phyloP scores from a whole-genome alignment of 2,888 invertebrate species.

The Torymus tubicola region DNA sequence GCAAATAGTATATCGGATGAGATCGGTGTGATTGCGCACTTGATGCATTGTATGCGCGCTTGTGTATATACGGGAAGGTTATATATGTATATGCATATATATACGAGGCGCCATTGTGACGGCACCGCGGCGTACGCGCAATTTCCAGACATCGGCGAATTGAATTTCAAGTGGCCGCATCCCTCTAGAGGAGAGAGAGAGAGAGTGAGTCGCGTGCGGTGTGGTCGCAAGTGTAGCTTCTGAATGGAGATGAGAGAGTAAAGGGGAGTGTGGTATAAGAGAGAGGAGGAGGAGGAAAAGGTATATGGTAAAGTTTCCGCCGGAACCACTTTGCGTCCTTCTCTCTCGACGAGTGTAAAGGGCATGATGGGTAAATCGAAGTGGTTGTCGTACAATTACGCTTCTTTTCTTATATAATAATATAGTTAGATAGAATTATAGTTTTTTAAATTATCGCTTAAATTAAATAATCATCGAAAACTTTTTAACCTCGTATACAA shows the following conservation, averaged over 20 bases:
- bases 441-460: too few relatives aligned
- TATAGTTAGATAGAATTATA: too few relatives aligned
- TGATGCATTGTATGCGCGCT: slow-evolving; percentile 72
- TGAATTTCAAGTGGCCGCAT: slow-evolving; percentile 76
- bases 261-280: too few relatives aligned
- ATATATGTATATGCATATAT: too few relatives aligned
- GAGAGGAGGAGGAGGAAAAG: neutral
- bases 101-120: slow-evolving; percentile 17
- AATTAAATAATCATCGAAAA: too few relatives aligned
- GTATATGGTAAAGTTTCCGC: slow-evolving; percentile 32
- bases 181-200: slow-evolving; percentile 63
- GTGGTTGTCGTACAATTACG: too few relatives aligned
- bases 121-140: slow-evolving; percentile 52
- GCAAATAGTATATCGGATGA: slow-evolving; percentile 77
- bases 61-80: slow-evolving; percentile 59
- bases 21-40: slow-evolving; percentile 77
- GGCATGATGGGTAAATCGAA: too few relatives aligned
- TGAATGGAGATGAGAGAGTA: too few relatives aligned
- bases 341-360: too few relatives aligned
- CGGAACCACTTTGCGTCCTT: slow-evolving; percentile 44
- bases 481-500: too few relatives aligned
- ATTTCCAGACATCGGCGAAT: slow-evolving; percentile 70
- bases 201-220: neutral
- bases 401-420: too few relatives aligned
- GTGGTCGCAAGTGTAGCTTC: neutral